Conservation (phyloP, 2,113 vertebrate species). For the Myrmecobius fasciatus region DNA sequence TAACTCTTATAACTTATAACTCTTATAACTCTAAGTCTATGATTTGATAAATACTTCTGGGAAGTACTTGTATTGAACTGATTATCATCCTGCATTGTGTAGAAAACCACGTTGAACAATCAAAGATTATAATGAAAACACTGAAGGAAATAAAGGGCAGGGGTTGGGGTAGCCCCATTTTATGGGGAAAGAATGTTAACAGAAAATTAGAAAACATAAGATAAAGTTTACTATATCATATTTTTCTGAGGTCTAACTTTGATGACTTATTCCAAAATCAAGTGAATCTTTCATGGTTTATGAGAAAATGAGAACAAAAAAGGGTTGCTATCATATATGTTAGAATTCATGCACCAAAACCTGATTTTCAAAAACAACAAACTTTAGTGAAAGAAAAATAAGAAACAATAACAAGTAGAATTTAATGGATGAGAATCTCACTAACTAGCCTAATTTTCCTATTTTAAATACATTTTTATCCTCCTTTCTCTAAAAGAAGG, state of each 20-base stretch:
- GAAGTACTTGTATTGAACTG: neutral
- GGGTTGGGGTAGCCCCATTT: fast-evolving
- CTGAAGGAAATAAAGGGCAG: neutral
- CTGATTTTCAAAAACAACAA: neutral
- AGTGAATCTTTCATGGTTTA: neutral
- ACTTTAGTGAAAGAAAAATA: neutral
- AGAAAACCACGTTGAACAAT: neutral
- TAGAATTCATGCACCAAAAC: slow-evolving; percentile 37
- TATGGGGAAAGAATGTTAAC: neutral
- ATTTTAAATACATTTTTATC: neutral
- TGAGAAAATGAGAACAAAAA: slow-evolving; percentile 36
- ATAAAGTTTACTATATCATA: neutral
- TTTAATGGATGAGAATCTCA: neutral
- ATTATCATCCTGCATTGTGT: neutral
- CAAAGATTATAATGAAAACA: fast-evolving
- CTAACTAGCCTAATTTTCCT: slow-evolving; percentile 18
- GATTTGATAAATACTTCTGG: neutral
- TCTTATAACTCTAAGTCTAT: neutral
- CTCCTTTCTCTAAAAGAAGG: neutral
- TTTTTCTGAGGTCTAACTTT: neutral
- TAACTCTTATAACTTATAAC: too few species aligned
- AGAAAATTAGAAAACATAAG: neutral
- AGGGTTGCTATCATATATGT: neutral
- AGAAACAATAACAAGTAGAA: neutral
- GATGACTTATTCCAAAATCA: neutral